Conservation (phyloP, 1,140 invertebrate species). For the Steinernema feltiae region DNA sequence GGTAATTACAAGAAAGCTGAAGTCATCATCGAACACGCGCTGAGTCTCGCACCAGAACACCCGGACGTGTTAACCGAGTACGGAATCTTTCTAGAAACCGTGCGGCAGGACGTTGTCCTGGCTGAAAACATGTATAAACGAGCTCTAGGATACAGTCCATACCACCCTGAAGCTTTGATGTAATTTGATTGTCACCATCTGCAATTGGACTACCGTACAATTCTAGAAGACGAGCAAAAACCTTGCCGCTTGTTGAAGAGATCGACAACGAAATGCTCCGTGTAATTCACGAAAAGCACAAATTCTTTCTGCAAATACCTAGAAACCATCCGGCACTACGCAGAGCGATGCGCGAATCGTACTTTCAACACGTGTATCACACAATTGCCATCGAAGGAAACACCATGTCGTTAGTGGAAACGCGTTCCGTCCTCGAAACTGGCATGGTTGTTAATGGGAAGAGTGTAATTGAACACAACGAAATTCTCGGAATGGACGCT, state of each 20-base stretch:
- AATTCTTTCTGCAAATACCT: conserved; percentile 73
- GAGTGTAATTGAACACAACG: conserved; percentile 90
- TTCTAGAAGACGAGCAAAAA: conserved; percentile 70
- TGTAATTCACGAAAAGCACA: conserved; percentile 78
- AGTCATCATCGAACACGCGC: conserved; percentile 67
- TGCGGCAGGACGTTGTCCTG: conserved; percentile 74
- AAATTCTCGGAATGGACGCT: conserved; percentile 83
- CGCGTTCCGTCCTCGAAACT: conserved; percentile 81
- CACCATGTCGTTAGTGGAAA: conserved; percentile 87
- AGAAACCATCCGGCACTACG: conserved; percentile 64
- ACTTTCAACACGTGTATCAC: conserved; percentile 83
- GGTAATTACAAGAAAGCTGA: conserved; percentile 43
- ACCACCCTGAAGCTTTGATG: conserved; percentile 71
- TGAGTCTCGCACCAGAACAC: conserved; percentile 79
- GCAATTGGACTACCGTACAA: conserved; percentile 30
- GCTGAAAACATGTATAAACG: conserved; percentile 81
- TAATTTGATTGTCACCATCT: conserved; percentile 26
- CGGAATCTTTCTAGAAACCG: conserved; percentile 84
- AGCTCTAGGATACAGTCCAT: conserved; percentile 75
- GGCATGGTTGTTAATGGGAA: conserved; percentile 84
- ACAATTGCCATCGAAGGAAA: conserved; percentile 95
- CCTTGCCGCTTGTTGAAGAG: conserved; percentile 79
- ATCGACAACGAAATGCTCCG: conserved; percentile 73
- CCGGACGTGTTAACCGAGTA: conserved; percentile 84
- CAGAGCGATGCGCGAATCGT: conserved; percentile 72